Conservation (phyloP, 2,113 vertebrate genomes). For the Phyllopteryx taeniolatus region DNA sequence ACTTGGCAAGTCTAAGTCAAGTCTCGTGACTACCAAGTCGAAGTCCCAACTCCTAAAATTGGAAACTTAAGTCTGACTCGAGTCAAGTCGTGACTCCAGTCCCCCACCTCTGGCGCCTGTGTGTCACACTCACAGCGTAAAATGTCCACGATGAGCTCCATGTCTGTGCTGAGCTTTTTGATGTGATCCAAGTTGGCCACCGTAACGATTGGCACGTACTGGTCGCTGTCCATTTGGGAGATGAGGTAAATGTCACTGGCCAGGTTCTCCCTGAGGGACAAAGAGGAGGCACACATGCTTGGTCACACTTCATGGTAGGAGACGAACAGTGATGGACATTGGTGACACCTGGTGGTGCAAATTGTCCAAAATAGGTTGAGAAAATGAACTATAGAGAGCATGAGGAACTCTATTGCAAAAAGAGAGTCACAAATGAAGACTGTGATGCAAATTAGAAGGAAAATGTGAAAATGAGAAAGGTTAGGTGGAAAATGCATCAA, state of each 20-base stretch:
- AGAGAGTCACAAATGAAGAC: neutral
- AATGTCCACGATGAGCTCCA: constrained; percentile 95
- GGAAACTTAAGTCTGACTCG: no score
- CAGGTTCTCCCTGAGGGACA: constrained; percentile 86
- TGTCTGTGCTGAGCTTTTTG: constrained; percentile 96
- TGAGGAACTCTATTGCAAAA: neutral
- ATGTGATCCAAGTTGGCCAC: constrained; percentile 98
- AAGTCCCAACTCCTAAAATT: neutral
- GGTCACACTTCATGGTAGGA: neutral
- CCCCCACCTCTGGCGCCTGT: no score
- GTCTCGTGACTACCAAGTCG: neutral
- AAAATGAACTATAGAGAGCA: neutral
- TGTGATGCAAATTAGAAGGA: neutral
- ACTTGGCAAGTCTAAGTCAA: no score
- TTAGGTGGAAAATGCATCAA: neutral
- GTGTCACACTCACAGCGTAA: constrained; percentile 83
- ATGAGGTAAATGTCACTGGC: constrained; percentile 99
- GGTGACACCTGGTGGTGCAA: neutral
- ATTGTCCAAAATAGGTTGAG: neutral
- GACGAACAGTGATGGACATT: neutral
- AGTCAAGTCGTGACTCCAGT: no score
- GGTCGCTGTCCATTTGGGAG: constrained; percentile 99
- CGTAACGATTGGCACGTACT: constrained; percentile 98
- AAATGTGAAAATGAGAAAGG: neutral
- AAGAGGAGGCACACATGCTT: neutral